Base-by-base conservation (phyloP, 2,113 vertebrate genomes). In the Fulmarus glacialis region DNA sequence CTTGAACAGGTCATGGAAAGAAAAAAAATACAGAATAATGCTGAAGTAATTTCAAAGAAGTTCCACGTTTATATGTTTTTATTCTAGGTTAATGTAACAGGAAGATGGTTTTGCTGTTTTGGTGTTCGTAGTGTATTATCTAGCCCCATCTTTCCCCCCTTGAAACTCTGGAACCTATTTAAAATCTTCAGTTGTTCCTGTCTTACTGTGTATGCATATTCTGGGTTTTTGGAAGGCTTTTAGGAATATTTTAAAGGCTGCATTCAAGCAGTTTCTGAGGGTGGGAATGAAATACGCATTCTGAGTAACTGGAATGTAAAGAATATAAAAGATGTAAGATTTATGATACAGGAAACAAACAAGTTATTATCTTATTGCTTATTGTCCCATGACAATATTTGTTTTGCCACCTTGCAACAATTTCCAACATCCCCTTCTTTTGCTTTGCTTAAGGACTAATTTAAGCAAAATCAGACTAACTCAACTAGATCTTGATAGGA, bases 111-210 rank as follows among this genome's bases (percentile, higher is more conserved):
- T 21, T 26, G 12, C 36, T 21, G 9, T 63, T 52, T 58, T 2
- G 7, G 15, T 70, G 38, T 70, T 86, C 0, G 0, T 52, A 29
- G 8, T 67, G 0, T 32, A 20, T 79, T 56, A 9, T 24, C 6
- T 68, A 43, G 17, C 22, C 18, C 17, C 4, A 8, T 43, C 32
- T 19, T 43, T 43, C 12, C 3, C 5, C 16, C 45, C 5, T 52
- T 56, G 27, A 55, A 82, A 45, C 18, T 78, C 45, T 36, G 73
- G 29, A 89, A 60, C 22, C 26, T 80, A 6, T 43, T 64, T 32
- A 21, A 62, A 59, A 75, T 60, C 9, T 56, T 50, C 13, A 56
- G 16, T 72, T 90, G 7, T 72, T 92, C 36, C 59, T 73, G 6
- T 55, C 20, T 59, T 82, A 63, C 26, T 52, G 5, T 50, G 10